A percentile compares a stretch with the other conserved stretches of the same genome.
Conservation (phyloP, 1,140 invertebrate species). For the Carposina sasakii region DNA sequence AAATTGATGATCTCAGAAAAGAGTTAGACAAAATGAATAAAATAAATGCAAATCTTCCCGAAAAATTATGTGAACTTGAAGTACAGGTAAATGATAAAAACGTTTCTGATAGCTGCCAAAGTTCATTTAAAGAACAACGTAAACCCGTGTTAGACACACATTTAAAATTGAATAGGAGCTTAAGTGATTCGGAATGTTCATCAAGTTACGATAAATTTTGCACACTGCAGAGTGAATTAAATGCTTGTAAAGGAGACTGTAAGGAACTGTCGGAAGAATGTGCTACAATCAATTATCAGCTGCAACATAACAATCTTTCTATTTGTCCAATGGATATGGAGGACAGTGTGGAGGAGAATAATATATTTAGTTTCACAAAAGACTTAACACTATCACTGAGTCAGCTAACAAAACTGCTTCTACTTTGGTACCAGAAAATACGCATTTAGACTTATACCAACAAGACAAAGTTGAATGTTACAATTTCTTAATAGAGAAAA, state of each 20-base stretch:
- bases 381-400: no score
- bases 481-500: constrained; percentile 46
- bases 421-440: constrained; percentile 37
- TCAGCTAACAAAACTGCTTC: no score
- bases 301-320: constrained; percentile 47
- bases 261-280: constrained; percentile 58
- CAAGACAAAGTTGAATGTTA: constrained; percentile 49
- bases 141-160: constrained; percentile 26
- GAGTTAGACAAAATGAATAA: constrained; percentile 37
- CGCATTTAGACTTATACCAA: constrained; percentile 28
- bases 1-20: constrained; percentile 48
- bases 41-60: constrained; percentile 25
- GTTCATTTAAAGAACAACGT: constrained; percentile 35
- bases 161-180: constrained; percentile 44
- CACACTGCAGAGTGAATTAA: constrained; percentile 56
- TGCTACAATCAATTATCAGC: constrained; percentile 56
- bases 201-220: constrained; percentile 56
- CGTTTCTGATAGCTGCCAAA: constrained; percentile 30
- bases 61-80: constrained; percentile 35
- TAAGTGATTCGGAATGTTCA: constrained; percentile 54
- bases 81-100: constrained; percentile 7
- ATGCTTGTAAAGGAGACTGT: constrained; percentile 59
- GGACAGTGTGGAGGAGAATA: constrained; percentile 42
- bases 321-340: constrained; percentile 48
- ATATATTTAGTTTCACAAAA: constrained; percentile 25